These are phyloP conservation scores for Lithobates pipiens DNA, from an alignment of 2,797 vertebrate genomes.

Conservation along the genomic window DNA sequence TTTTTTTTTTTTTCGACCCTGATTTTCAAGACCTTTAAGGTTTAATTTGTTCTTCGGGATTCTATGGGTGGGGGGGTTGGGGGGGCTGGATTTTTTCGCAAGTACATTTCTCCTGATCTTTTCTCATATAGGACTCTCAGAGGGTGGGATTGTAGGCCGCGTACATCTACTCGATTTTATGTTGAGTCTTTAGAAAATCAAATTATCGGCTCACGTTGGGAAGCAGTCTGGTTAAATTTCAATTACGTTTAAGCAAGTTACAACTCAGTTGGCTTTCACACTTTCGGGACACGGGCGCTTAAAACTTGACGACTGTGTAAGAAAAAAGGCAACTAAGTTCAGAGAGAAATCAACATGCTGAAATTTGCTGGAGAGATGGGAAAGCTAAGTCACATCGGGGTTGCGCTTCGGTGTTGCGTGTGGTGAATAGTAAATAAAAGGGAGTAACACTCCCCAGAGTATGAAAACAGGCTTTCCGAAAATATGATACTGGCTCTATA, in stretches of 20 bases:
- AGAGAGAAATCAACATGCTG: background rate
- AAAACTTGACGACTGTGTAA: slow-evolving; percentile 5
- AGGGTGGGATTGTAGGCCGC: slow-evolving; percentile 21
- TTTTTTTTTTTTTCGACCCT: slow-evolving; percentile 71
- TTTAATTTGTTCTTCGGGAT: slow-evolving; percentile 71
- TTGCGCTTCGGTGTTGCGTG: too few relatives aligned
- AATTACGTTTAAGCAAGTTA: slow-evolving; percentile 43
- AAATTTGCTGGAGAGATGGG: too few relatives aligned
- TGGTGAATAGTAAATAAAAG: too few relatives aligned
- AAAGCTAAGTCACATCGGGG: too few relatives aligned
- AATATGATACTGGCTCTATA: too few relatives aligned
- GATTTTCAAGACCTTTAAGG: slow-evolving; percentile 69
- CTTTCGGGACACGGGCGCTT: background rate
- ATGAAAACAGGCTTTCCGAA: too few relatives aligned
- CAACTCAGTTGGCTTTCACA: slow-evolving; percentile 29
- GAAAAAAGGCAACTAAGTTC: background rate
- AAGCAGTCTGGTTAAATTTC: slow-evolving; percentile 46
- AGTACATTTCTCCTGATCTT: slow-evolving; percentile 3
- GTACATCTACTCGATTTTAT: slow-evolving; percentile 10
- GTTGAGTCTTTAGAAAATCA: slow-evolving; percentile 34
- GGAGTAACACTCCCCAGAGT: too few relatives aligned
- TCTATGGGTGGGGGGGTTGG: slow-evolving; percentile 55
- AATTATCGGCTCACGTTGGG: slow-evolving; percentile 44
- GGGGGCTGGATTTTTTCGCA: slow-evolving; percentile 8
- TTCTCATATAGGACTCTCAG: slow-evolving; percentile 34